Evolutionary conservation across 2,888 invertebrate genomes (phyloP).

Genomic region (Gibbula magus): DNA sequence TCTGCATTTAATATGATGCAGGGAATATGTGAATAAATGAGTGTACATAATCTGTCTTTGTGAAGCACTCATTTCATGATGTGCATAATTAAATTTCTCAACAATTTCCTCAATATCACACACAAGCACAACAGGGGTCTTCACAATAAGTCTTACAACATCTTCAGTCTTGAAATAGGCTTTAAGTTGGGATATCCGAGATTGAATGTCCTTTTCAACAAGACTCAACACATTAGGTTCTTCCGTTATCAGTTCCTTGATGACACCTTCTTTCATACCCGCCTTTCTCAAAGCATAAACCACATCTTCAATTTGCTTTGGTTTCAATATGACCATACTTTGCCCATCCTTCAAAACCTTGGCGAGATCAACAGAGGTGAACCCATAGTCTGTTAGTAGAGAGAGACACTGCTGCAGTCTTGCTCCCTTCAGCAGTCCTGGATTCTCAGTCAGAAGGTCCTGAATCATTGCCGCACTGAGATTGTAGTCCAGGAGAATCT

Average conservation of each 20-base stretch:
- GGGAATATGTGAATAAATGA: slow-evolving; percentile 43
- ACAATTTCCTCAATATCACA: slow-evolving; percentile 41
- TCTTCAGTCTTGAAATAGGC: slow-evolving; percentile 47
- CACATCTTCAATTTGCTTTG: not conserved
- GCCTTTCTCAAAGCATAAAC: slow-evolving; percentile 15
- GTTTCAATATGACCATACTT: not conserved
- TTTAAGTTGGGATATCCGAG: slow-evolving; percentile 36
- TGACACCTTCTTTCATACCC: not conserved
- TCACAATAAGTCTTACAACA: slow-evolving; percentile 38
- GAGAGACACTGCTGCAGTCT: not conserved
- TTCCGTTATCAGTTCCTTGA: not conserved
- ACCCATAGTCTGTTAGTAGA: not conserved
- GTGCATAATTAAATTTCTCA: slow-evolving; percentile 52
- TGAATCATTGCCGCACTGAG: slow-evolving; percentile 13
- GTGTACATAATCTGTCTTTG: slow-evolving; percentile 54
- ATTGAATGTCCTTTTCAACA: not conserved
- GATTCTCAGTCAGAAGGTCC: not conserved
- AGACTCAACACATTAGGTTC: slow-evolving; percentile 33
- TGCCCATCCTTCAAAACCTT: not conserved
- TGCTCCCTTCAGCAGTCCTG: not conserved
- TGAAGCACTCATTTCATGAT: slow-evolving; percentile 51
- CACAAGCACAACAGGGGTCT: slow-evolving; percentile 45
- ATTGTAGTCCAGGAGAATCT: not conserved
- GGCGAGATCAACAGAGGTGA: not conserved
- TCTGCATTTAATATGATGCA: slow-evolving; percentile 50